Evolutionary conservation across 2,113 vertebrate genomes (phyloP).

Genomic region (Echinops telfairi): DNA sequence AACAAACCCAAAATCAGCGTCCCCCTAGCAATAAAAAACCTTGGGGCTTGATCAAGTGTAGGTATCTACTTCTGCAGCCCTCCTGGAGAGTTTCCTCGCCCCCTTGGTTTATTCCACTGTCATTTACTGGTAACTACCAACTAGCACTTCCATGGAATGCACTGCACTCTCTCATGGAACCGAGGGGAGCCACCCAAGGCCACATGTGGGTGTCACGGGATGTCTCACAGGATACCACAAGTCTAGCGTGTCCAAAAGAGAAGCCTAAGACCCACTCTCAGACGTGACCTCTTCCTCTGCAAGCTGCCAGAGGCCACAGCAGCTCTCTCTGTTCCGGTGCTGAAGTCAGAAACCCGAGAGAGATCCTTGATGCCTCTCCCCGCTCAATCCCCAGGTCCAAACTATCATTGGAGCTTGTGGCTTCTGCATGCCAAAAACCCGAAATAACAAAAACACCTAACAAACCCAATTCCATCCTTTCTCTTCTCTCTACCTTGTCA

Average conservation of each 20-base stretch:
- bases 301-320: neutral
- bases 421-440: neutral
- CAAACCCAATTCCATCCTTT: neutral
- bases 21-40: too few relatives aligned
- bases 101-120: neutral
- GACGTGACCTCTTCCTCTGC: neutral
- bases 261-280: neutral
- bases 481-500: neutral
- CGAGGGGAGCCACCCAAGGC: neutral
- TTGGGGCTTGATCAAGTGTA: too few relatives aligned
- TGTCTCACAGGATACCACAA: conserved; percentile 4
- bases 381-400: conserved; percentile 12
- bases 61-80: too few relatives aligned
- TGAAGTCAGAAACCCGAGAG: conserved; percentile 40
- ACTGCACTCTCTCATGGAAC: neutral
- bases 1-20: too few relatives aligned
- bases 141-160: neutral
- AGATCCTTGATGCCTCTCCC: neutral
- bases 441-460: neutral
- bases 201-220: neutral
- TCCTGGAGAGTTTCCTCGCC: too few relatives aligned
- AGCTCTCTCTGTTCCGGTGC: neutral
- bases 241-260: neutral
- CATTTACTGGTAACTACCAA: neutral
- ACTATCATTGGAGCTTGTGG: neutral